Conservation (phyloP, 2,797 vertebrate genomes). For the Molothrus ater region DNA sequence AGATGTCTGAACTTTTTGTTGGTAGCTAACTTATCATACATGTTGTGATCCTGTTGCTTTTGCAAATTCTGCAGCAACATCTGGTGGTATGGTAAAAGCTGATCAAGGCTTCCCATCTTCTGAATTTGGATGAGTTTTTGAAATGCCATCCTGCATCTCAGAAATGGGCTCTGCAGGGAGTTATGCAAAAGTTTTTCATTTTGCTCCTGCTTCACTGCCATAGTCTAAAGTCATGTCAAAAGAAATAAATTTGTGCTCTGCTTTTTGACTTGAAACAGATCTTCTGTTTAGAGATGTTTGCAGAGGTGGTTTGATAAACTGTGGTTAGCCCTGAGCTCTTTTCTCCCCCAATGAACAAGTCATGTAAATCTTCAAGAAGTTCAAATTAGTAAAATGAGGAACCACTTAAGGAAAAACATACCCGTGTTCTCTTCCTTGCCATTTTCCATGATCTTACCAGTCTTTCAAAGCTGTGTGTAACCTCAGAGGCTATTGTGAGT, state of each 20-base stretch:
- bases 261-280: constrained; percentile 5
- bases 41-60: not conserved
- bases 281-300: not conserved
- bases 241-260: not conserved
- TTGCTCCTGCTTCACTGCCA: not conserved
- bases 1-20: not conserved
- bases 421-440: not conserved
- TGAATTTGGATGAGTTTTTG: constrained; percentile 14
- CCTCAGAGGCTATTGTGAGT: not conserved
- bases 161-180: constrained; percentile 17
- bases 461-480: not conserved
- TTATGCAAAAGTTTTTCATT: constrained; percentile 27
- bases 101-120: constrained; percentile 1
- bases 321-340: not conserved
- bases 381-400: not conserved
- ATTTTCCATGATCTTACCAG: not conserved
- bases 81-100: not conserved
- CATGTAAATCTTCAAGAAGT: not conserved
- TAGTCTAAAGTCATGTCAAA: constrained; percentile 13
- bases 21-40: not conserved
- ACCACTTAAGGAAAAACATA: not conserved
- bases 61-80: not conserved
- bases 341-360: not conserved
- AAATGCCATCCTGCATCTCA: not conserved
- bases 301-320: not conserved